A percentile compares a stretch with the other conserved stretches of the same genome.
These are phyloP conservation scores for Engystomops pustulosus DNA, from an alignment of 2,113 vertebrate species.

Conservation along the genomic window DNA sequence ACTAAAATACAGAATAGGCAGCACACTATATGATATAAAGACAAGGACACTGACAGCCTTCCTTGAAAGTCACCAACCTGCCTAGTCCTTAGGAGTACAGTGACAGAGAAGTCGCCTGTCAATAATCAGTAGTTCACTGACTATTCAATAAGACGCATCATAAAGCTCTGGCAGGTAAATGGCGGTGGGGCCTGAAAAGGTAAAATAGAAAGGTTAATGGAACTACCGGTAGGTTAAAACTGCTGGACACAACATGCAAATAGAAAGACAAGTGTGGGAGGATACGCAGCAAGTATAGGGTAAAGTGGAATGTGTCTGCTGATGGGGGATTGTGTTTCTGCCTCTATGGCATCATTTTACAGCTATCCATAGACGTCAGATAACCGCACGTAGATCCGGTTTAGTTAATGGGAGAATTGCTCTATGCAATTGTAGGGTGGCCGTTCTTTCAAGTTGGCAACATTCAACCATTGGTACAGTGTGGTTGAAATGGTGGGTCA, in stretches of 20 bases:
- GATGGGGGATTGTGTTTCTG: not conserved
- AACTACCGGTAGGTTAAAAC: not conserved
- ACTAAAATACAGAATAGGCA: no score
- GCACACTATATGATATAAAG: no score
- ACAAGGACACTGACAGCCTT: not conserved
- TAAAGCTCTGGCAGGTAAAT: slow-evolving; percentile 15
- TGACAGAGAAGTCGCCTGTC: not conserved
- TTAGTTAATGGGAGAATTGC: not conserved
- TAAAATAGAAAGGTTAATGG: not conserved
- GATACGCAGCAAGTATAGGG: not conserved
- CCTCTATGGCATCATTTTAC: slow-evolving; percentile 12
- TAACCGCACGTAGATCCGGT: not conserved
- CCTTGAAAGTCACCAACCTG: slow-evolving; percentile 17
- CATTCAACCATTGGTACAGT: not conserved
- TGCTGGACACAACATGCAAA: not conserved
- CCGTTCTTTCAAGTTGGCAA: not conserved
- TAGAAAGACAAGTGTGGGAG: slow-evolving; percentile 14
- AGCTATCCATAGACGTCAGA: not conserved
- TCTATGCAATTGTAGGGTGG: not conserved
- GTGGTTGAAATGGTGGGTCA: no score
- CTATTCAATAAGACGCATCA: not conserved
- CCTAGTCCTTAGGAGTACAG: slow-evolving; percentile 23
- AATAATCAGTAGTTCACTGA: not conserved
- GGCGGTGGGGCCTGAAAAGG: not conserved
- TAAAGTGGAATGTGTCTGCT: slow-evolving; percentile 41